phyloP scores from a whole-genome alignment of 2,888 invertebrate species.

The Chrysolina americana region DNA sequence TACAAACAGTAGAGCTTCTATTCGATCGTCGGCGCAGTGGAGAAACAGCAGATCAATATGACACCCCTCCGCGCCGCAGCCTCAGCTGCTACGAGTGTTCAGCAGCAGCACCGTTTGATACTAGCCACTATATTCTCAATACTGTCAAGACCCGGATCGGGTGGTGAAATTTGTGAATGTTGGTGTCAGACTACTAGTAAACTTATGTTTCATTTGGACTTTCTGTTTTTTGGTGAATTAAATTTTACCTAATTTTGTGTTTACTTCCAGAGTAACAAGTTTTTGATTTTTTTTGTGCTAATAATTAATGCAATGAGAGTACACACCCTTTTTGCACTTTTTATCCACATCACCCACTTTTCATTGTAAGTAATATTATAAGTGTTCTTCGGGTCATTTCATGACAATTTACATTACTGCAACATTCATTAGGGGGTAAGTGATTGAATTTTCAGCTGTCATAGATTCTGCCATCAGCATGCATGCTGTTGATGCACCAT shows the following conservation, averaged over 20 bases:
- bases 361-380: slow-evolving; percentile 70
- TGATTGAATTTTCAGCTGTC: slow-evolving; percentile 27
- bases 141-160: slow-evolving; percentile 45
- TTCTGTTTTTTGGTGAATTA: slow-evolving; percentile 51
- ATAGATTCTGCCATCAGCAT: not conserved
- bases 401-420: slow-evolving; percentile 15
- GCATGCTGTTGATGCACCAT: not conserved
- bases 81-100: slow-evolving; percentile 46
- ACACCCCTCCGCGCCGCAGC: slow-evolving; percentile 45
- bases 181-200: slow-evolving; percentile 45
- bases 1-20: slow-evolving; percentile 48
- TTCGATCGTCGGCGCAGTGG: slow-evolving; percentile 50
- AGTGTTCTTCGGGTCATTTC: slow-evolving; percentile 25
- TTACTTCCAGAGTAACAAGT: slow-evolving; percentile 43
- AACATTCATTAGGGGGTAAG: slow-evolving; percentile 28
- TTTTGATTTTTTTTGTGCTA: slow-evolving; percentile 45
- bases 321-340: slow-evolving; percentile 59
- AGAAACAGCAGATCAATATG: slow-evolving; percentile 50
- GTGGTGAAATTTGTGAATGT: slow-evolving; percentile 49
- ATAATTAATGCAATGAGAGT: slow-evolving; percentile 54
- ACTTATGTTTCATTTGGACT: slow-evolving; percentile 51
- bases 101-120: slow-evolving; percentile 45
- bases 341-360: slow-evolving; percentile 69
- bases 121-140: slow-evolving; percentile 44
- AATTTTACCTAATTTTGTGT: slow-evolving; percentile 52